These are phyloP conservation scores for Diabrotica virgifera DNA, from an alignment of 1,140 invertebrate genomes.

Conservation along the genomic window DNA sequence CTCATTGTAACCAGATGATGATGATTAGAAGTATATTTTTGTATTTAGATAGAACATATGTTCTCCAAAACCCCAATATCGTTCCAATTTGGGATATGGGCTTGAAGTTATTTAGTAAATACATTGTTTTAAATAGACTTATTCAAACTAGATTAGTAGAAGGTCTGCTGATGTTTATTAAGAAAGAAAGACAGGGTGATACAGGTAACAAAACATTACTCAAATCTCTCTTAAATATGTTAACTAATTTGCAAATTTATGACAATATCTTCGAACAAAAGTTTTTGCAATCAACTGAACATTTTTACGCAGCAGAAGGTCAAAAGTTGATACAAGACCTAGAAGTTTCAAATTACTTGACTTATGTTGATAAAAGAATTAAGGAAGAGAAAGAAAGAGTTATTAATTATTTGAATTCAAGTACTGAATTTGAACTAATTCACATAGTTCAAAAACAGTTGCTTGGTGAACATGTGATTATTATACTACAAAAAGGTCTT, in stretches of 20 bases:
- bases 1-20: slow-evolving; percentile 96
- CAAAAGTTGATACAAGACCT: slow-evolving; percentile 81
- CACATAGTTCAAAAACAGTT: slow-evolving; percentile 2
- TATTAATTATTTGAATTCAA: slow-evolving; percentile 82
- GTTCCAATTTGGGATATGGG: slow-evolving; percentile 99
- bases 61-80: slow-evolving; percentile 83
- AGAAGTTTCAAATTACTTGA: slow-evolving; percentile 88
- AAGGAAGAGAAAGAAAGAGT: slow-evolving; percentile 90
- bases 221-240: slow-evolving; percentile 91
- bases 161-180: slow-evolving; percentile 84
- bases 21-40: slow-evolving; percentile 99
- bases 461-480: slow-evolving; percentile 60
- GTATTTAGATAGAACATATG: slow-evolving; percentile 95
- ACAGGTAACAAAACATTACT: slow-evolving; percentile 86
- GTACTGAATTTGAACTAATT: slow-evolving; percentile 62
- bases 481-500: slow-evolving; percentile 88
- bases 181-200: slow-evolving; percentile 82
- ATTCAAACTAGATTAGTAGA: slow-evolving; percentile 89
- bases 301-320: slow-evolving; percentile 84
- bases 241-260: slow-evolving; percentile 94
- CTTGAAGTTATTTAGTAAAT: slow-evolving; percentile 88
- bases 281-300: slow-evolving; percentile 86
- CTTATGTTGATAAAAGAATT: slow-evolving; percentile 87
- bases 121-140: slow-evolving; percentile 86
- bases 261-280: slow-evolving; percentile 87